These are phyloP conservation scores for Mya arenaria DNA, from an alignment of 1,140 invertebrate genomes.

Conservation along the genomic window DNA sequence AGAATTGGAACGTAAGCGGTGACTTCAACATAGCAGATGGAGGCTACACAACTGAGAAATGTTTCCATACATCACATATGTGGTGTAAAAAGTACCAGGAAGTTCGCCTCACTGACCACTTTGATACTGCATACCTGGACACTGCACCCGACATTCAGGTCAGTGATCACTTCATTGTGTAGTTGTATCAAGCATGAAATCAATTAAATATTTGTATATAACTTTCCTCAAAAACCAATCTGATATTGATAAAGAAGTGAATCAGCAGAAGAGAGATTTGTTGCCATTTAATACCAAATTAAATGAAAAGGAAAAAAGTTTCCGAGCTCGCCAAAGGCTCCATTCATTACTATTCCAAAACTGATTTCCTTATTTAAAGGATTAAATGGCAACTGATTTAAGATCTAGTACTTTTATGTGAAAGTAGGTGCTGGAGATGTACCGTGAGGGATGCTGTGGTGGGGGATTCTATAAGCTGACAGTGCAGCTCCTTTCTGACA, in stretches of 20 bases:
- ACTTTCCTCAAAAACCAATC: too few relatives aligned
- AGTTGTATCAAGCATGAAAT: too few relatives aligned
- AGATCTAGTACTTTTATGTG: slow-evolving; percentile 1
- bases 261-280: too few relatives aligned
- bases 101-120: slow-evolving; percentile 60
- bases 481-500: slow-evolving; percentile 46
- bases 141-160: slow-evolving; percentile 70
- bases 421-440: slow-evolving; percentile 65
- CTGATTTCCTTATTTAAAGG: too few relatives aligned
- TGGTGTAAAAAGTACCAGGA: slow-evolving; percentile 69
- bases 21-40: slow-evolving; percentile 57
- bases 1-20: slow-evolving; percentile 66
- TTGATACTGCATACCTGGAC: slow-evolving; percentile 65
- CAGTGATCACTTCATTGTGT: background rate
- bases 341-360: too few relatives aligned
- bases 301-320: too few relatives aligned
- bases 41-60: slow-evolving; percentile 66
- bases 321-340: too few relatives aligned
- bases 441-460: slow-evolving; percentile 63
- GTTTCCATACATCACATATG: slow-evolving; percentile 68
- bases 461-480: slow-evolving; percentile 65
- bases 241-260: too few relatives aligned
- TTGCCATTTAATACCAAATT: too few relatives aligned
- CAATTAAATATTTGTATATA: too few relatives aligned
- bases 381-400: too few relatives aligned